phyloP scores from a whole-genome alignment of 1,140 invertebrate species.

The Idris sp. region DNA sequence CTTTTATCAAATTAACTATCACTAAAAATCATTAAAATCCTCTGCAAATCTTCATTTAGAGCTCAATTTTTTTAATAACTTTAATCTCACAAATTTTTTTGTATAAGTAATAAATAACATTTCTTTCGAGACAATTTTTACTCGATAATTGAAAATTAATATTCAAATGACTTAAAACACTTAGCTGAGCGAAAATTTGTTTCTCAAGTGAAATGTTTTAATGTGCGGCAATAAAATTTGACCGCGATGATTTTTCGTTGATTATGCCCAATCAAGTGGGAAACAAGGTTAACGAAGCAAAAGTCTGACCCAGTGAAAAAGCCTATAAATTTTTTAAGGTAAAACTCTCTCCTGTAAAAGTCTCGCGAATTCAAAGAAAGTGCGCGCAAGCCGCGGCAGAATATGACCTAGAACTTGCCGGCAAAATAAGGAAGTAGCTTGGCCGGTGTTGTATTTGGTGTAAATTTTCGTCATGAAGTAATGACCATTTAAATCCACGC shows the following conservation, averaged over 20 bases:
- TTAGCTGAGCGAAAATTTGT: too few species aligned
- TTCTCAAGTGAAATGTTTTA: too few species aligned
- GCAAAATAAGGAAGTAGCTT: conserved; percentile 10
- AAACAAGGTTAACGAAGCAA: conserved; percentile 61
- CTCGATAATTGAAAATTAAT: too few species aligned
- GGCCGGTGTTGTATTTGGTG: conserved; percentile 23
- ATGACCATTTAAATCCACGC: not conserved
- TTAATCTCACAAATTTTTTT: too few species aligned
- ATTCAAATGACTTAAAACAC: too few species aligned
- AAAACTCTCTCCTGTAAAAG: conserved; percentile 51
- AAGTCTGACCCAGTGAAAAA: conserved; percentile 54
- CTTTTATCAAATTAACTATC: too few species aligned
- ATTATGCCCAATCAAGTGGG: conserved; percentile 23
- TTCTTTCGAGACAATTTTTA: too few species aligned
- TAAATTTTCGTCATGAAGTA: conserved; percentile 18
- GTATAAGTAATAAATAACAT: too few species aligned
- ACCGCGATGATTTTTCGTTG: not conserved
- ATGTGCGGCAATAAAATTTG: conserved; percentile 5
- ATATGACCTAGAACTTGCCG: conserved; percentile 48
- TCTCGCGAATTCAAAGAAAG: conserved; percentile 41
- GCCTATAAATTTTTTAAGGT: conserved; percentile 50
- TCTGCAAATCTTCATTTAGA: too few species aligned
- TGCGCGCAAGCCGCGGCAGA: conserved; percentile 6
- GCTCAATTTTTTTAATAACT: too few species aligned
- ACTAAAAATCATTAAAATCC: too few species aligned